Percentiles rank a stretch among this genome's conserved stretches.
These are phyloP conservation scores for Psittacula echo DNA, from an alignment of 2,797 vertebrate genomes.

Conservation along the genomic window DNA sequence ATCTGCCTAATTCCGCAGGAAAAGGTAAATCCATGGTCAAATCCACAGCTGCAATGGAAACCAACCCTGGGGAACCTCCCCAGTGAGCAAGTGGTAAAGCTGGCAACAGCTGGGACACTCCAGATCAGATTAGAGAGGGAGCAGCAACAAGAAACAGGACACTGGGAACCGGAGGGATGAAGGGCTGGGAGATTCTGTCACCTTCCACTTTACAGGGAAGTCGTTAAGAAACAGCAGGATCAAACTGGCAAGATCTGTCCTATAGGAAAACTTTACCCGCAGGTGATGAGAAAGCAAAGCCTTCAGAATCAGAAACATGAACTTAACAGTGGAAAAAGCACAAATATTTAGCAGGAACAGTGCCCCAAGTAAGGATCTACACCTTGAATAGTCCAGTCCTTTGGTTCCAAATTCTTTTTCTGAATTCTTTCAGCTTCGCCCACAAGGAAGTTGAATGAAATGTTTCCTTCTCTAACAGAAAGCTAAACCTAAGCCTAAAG, in stretches of 20 bases:
- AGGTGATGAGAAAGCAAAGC: neutral
- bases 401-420: neutral
- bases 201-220: neutral
- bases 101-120: neutral
- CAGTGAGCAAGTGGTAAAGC: neutral
- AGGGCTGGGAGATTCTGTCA: neutral
- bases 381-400: neutral
- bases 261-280: accelerated
- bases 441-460: neutral
- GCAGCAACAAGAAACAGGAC: neutral
- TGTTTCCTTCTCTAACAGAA: neutral
- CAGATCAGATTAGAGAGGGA: accelerated
- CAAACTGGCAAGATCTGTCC: neutral
- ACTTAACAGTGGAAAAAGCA: neutral
- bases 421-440: neutral
- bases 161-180: neutral
- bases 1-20: neutral
- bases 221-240: neutral
- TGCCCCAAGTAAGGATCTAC: neutral
- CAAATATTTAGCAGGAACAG: neutral
- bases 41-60: neutral
- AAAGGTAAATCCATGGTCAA: neutral
- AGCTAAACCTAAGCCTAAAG: neutral
- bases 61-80: neutral
- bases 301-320: neutral